These are phyloP conservation scores for Petroica traversi DNA, from an alignment of 2,113 vertebrate genomes.

Conservation along the genomic window DNA sequence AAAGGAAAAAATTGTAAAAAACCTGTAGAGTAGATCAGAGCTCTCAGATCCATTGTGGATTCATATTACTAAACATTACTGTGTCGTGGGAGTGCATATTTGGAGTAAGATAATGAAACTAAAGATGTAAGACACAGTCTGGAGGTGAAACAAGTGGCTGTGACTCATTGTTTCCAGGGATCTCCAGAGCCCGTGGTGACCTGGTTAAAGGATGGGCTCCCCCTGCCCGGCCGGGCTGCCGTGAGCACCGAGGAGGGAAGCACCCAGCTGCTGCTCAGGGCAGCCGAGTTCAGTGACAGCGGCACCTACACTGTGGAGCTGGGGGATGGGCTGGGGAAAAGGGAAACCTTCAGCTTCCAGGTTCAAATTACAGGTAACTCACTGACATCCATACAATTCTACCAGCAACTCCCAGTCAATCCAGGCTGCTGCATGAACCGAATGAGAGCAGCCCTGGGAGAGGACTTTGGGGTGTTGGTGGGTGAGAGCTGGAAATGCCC, in stretches of 20 bases:
- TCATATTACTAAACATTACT: neutral
- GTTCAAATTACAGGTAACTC: slow-evolving; percentile 86
- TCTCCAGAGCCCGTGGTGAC: slow-evolving; percentile 81
- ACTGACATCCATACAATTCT: neutral
- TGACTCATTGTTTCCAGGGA: slow-evolving; percentile 63
- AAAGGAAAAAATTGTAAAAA: neutral
- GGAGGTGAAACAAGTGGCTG: neutral
- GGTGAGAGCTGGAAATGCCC: neutral
- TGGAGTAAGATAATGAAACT: neutral
- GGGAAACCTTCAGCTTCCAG: slow-evolving; percentile 77
- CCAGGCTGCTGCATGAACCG: neutral
- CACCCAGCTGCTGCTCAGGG: slow-evolving; percentile 84
- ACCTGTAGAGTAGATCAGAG: neutral
- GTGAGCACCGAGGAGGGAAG: slow-evolving; percentile 72
- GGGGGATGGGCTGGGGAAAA: slow-evolving; percentile 75
- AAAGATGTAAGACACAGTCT: neutral
- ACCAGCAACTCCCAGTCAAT: neutral
- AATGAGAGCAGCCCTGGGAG: neutral
- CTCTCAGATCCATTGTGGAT: neutral
- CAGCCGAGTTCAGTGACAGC: slow-evolving; percentile 75
- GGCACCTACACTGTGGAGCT: slow-evolving; percentile 83
- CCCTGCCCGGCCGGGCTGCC: slow-evolving; percentile 74
- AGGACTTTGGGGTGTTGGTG: neutral
- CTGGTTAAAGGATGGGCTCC: slow-evolving; percentile 86
- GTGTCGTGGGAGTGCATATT: neutral